These are phyloP conservation scores for Tribolium castaneum DNA, from an alignment of 1,140 invertebrate species.

Conservation along the genomic window DNA sequence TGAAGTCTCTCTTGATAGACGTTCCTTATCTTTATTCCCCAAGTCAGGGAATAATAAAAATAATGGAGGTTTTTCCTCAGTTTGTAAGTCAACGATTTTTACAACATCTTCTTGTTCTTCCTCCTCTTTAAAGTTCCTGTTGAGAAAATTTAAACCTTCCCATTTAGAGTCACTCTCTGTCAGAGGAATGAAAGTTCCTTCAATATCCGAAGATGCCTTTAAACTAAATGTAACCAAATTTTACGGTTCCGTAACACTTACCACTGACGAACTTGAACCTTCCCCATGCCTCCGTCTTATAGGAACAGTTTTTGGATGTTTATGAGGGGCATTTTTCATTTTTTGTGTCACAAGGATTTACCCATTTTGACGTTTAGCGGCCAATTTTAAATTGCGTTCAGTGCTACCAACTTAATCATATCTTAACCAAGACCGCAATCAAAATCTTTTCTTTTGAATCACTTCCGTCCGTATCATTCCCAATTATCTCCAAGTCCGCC, in stretches of 20 bases:
- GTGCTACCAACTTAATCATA: neutral
- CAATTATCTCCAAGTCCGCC: neutral
- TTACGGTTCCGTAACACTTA: neutral
- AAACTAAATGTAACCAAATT: neutral
- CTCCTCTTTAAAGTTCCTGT: neutral
- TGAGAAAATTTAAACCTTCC: neutral
- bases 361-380: neutral
- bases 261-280: neutral
- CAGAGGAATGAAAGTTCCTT: conserved; percentile 9
- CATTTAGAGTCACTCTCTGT: neutral
- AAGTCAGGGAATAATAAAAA: conserved; percentile 24
- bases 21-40: neutral
- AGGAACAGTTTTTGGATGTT: neutral
- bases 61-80: conserved; percentile 10
- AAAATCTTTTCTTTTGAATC: neutral
- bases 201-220: neutral
- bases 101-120: conserved; percentile 7
- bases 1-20: neutral
- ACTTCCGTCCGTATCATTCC: neutral
- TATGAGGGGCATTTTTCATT: neutral
- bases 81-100: neutral
- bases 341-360: neutral
- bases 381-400: neutral
- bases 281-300: conserved; percentile 2
- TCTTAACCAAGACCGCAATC: neutral